phyloP scores from a whole-genome alignment of 2,888 invertebrate genomes.

The Rapana venosa region DNA sequence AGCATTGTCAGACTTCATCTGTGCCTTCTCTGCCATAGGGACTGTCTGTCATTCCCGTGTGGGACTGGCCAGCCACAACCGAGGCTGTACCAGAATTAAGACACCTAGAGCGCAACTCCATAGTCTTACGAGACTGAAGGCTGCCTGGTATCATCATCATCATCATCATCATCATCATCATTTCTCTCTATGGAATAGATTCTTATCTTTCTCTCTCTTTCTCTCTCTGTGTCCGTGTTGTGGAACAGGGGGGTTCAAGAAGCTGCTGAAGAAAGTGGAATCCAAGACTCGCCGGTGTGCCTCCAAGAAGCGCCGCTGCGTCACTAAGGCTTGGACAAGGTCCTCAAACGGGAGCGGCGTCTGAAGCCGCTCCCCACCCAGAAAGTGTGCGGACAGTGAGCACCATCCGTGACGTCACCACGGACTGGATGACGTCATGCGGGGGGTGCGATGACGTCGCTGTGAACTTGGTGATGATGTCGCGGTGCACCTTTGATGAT shows the following conservation, averaged over 20 bases:
- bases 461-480: neutral
- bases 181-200: too few species aligned
- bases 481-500: neutral
- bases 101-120: too few species aligned
- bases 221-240: too few species aligned
- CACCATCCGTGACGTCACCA: constrained; percentile 16
- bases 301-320: constrained; percentile 39
- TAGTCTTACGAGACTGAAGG: too few species aligned
- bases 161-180: too few species aligned
- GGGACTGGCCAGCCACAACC: too few species aligned
- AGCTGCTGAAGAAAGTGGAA: constrained; percentile 59
- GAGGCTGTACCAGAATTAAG: too few species aligned
- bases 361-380: constrained; percentile 24
- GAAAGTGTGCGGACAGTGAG: constrained; percentile 37
- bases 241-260: constrained; percentile 61
- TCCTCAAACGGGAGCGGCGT: constrained; percentile 42
- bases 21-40: too few species aligned
- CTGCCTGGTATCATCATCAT: too few species aligned
- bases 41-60: too few species aligned
- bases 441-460: neutral
- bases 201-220: neutral
- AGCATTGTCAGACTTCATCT: too few species aligned
- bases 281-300: constrained; percentile 56
- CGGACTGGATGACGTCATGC: neutral
- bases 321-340: constrained; percentile 41